Evolutionary conservation across 2,888 invertebrate species (phyloP).

Genomic region (Harpalus rufipes): DNA sequence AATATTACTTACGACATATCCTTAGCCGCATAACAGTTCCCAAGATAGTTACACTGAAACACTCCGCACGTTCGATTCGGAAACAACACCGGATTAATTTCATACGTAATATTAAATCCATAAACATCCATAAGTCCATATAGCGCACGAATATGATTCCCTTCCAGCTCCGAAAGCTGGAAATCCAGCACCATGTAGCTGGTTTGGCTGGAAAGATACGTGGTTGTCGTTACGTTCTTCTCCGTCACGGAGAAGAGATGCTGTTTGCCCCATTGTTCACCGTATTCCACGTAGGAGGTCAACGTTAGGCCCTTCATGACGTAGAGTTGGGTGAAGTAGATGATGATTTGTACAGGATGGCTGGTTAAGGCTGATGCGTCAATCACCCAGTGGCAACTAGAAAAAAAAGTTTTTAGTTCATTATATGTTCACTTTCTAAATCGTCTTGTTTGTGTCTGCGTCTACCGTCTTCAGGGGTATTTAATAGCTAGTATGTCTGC

Average conservation of each 20-base stretch:
- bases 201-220: conserved; percentile 82
- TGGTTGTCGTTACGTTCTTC: conserved; percentile 85
- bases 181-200: conserved; percentile 90
- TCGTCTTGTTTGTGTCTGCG: too few species aligned
- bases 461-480: too few species aligned
- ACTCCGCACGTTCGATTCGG: conserved; percentile 84
- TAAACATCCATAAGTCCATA: conserved; percentile 90
- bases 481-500: too few species aligned
- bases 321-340: conserved; percentile 94
- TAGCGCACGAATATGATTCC: conserved; percentile 90
- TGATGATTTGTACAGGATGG: conserved; percentile 85
- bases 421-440: too few species aligned
- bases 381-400: conserved; percentile 92
- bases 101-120: conserved; percentile 96
- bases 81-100: conserved; percentile 82
- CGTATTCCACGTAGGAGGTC: conserved; percentile 88
- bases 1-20: conserved; percentile 85
- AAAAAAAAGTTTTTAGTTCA: neutral
- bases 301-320: conserved; percentile 88
- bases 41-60: conserved; percentile 90
- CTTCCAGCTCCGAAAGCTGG: conserved; percentile 85
- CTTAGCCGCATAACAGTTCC: conserved; percentile 86
- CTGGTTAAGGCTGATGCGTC: conserved; percentile 82
- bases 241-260: conserved; percentile 85
- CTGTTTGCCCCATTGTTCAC: conserved; percentile 83